Base-by-base conservation (phyloP, 1,140 invertebrate genomes). In the Parasteatoda tepidariorum region DNA sequence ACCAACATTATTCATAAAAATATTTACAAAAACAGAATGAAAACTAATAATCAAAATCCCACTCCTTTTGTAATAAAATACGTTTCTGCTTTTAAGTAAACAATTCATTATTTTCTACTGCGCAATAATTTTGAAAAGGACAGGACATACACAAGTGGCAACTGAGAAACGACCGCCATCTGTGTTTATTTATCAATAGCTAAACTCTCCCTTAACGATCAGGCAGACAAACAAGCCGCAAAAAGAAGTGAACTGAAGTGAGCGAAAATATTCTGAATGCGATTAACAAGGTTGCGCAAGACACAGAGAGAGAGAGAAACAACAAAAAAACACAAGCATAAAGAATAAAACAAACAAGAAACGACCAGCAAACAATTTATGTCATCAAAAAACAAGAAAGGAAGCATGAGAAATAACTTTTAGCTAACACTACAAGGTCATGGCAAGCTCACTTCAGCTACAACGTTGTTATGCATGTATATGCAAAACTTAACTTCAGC, bases 281-380 rank as follows among this genome's bases (percentile, higher is more conserved):
- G 78, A 81, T 61, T 62, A 68, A 38, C 73, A 61, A 70, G 78
- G 78, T 81, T 81, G 34, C 78, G 78, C 31, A 81, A 81, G 7
- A 2, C 24, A 54, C 15, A 18, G 38, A 38, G 55, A 76, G 28
- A 34, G 30, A 34, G 22, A 34, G 18, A 28, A 26, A 38, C 13
- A 67, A 68, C 15, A 31, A 61, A 70, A 61, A 81, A 26, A 68
- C 67, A 70, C 34, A 68, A 59, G 41, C 30, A 68, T 24, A 81
- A 68, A 13, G 59, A 79, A 81, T 54, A 66, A 78, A 67, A 78
- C 41, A 78, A 67, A 62, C 33, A 41, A 62, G 75, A 78, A 26
- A 62, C 73, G 54, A 81, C 78, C 78, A 81, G 78, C 78, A 81
- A 81, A 81, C 78, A 81, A 81, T 81, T 81, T 81, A 81, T 81